Evolutionary conservation across 2,797 vertebrate species (phyloP), one percentile per base, ranked within the genome.

Genomic region (Austrolebias charrua): DNA sequence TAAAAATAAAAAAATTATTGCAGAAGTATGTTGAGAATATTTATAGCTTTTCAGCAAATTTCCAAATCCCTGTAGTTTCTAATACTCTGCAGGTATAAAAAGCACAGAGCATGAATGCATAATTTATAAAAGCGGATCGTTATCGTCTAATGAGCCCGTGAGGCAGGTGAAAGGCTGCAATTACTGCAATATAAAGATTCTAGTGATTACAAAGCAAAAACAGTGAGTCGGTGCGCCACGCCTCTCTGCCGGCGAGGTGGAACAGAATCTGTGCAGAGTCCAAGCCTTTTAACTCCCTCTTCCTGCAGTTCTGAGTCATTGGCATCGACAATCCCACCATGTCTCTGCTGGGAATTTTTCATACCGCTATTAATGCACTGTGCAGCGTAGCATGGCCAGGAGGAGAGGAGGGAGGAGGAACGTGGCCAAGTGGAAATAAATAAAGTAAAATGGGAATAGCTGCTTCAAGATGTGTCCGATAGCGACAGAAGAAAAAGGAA

Each of bases 351-450:
- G 78, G 78, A 73, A 73, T 83, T 81, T 85, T 76, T 89, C 80
- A 87, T 86, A 86, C 72, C 73, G 67, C 81, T 81, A 85, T 83
- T 88, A 88, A 90, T 84, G 79, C 82, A 76, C 66, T 60, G 79
- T 82, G 82, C 86, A 65, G 66, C 62, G 78, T 71, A 79, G 79
- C 79, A 56, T 75, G 67, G 75, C 71, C 55, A 33, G 33, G 60
- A 78, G 66, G 47, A 69, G 73, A 61, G 20, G 55, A 46, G 18
- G 46, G 72, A 65, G 31, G 49, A 51, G 66, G 68, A 75, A 67
- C 65, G 20, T 73, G 56, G 63, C 60, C 54, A 57, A 63, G 63
- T 49, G 50, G 69, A 80, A 78, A 76, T 78, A 73, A 70, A 81
- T 71, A 62, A 69, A 53, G 52, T 49, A 20, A 53, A 48, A 48